These are phyloP conservation scores for Melanerpes aurifrons DNA, from an alignment of 2,113 vertebrate genomes.

Conservation along the genomic window DNA sequence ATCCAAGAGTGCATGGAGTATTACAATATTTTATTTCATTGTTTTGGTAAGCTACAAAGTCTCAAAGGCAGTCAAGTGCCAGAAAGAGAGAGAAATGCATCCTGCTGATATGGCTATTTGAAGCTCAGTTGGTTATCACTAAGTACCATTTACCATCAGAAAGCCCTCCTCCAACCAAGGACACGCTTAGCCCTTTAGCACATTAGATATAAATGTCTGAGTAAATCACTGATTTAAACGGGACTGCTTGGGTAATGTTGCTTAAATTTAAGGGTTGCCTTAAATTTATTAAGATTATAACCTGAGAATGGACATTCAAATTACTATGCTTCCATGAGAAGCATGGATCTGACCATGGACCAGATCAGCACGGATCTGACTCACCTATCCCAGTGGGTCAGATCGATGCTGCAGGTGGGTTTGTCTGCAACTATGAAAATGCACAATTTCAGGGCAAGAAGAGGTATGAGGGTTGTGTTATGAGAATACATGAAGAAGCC, in stretches of 20 bases:
- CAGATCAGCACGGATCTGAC: no score
- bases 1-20: neutral
- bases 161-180: neutral
- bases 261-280: neutral
- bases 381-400: neutral
- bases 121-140: neutral
- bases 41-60: constrained; percentile 15
- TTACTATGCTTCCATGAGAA: neutral
- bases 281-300: neutral
- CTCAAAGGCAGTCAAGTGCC: neutral
- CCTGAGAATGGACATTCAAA: neutral
- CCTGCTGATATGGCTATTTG: neutral
- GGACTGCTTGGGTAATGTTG: neutral
- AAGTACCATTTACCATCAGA: neutral
- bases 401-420: neutral
- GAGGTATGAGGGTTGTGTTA: neutral
- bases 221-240: neutral
- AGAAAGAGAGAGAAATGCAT: neutral
- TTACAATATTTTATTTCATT: neutral
- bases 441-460: neutral
- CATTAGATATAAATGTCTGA: neutral
- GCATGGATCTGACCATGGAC: no score
- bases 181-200: neutral
- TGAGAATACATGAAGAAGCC: neutral
- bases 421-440: neutral